These are phyloP conservation scores for Ceryle rudis DNA, from an alignment of 2,797 vertebrate genomes.

Conservation along the genomic window DNA sequence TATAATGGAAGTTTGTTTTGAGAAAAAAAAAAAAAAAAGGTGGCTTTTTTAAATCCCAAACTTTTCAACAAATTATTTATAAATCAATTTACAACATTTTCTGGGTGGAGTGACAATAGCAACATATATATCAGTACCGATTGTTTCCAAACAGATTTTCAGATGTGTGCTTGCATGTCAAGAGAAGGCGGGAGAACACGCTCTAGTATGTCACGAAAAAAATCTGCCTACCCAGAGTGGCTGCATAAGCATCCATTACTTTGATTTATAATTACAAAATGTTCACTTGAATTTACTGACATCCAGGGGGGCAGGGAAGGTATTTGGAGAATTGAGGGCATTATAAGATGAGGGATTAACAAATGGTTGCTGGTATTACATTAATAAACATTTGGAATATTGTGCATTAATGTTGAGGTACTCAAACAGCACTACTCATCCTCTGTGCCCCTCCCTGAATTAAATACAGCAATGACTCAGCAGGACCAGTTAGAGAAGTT, in stretches of 20 bases:
- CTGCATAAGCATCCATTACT: neutral
- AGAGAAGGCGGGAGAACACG: neutral
- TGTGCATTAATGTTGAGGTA: neutral
- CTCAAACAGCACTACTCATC: fast-evolving
- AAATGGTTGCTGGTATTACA: neutral
- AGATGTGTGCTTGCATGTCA: neutral
- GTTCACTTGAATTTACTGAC: neutral
- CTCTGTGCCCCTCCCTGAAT: neutral
- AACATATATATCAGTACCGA: neutral
- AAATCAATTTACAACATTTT: neutral
- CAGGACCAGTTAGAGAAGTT: neutral
- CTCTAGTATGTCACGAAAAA: neutral
- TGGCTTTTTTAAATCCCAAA: neutral
- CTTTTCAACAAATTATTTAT: neutral
- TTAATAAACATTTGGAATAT: neutral
- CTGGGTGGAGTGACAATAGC: neutral
- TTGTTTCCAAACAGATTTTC: neutral
- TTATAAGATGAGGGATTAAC: neutral
- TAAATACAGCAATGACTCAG: neutral
- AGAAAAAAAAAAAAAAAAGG: neutral
- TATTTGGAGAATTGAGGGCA: neutral
- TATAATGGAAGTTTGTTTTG: neutral
- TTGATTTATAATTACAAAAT: neutral
- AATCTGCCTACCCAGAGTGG: neutral
- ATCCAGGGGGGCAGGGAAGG: fast-evolving